Conservation (phyloP, 2,888 invertebrate species). For the Cephalotes varians region DNA sequence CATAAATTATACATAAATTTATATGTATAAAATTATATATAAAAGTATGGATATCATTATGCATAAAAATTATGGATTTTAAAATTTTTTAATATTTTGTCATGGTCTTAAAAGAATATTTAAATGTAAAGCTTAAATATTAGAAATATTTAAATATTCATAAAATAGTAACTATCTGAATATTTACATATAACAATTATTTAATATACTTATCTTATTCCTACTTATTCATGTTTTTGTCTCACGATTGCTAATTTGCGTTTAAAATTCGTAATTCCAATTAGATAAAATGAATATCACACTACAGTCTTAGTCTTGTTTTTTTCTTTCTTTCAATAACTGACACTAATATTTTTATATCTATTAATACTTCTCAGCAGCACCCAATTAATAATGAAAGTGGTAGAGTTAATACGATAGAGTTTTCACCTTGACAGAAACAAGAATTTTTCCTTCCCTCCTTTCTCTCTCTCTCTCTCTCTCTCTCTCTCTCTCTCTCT, state of each 20-base stretch:
- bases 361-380: conserved; percentile 13
- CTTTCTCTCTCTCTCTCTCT: not conserved
- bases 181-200: not conserved
- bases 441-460: conserved; percentile 26
- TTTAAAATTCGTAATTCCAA: not conserved
- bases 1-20: too few species aligned
- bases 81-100: not conserved
- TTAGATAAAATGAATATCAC: not conserved
- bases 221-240: not conserved
- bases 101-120: not conserved
- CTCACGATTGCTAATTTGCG: not conserved
- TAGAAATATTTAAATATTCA: not conserved
- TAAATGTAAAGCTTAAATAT: not conserved
- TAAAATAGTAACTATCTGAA: too few species aligned
- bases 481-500: too few species aligned
- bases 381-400: conserved; percentile 61
- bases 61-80: too few species aligned
- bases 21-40: not conserved
- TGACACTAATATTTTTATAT: conserved; percentile 64
- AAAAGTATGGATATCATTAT: too few species aligned
- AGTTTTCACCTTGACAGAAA: conserved; percentile 73
- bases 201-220: not conserved
- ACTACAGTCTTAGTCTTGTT: conserved; percentile 32
- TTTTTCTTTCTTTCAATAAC: conserved; percentile 71
- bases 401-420: conserved; percentile 72